These are phyloP conservation scores for Actinopyga echinites DNA, from an alignment of 53 echinoderm and acorn worm genomes.

Conservation along the genomic window DNA sequence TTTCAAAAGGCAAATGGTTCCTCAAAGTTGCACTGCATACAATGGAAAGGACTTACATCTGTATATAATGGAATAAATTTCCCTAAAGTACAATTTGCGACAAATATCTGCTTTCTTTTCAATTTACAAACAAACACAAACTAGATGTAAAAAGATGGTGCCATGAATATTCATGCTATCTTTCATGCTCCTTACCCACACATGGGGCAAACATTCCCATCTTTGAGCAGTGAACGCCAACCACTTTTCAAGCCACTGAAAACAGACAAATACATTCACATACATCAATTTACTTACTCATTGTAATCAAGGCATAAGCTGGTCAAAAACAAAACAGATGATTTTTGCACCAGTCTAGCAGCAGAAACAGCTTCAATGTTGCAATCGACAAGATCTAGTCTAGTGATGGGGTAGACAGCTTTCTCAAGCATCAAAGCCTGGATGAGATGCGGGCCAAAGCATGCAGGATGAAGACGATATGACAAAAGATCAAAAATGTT, in stretches of 20 bases:
- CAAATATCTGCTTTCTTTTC: no score
- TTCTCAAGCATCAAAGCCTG: constrained; percentile 88
- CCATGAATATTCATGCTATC: no score
- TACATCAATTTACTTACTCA: constrained; percentile 70
- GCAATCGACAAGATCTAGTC: constrained; percentile 83
- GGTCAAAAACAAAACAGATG: constrained; percentile 51
- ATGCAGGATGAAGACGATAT: not conserved
- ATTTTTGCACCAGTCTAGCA: constrained; percentile 74
- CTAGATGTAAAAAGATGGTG: no score
- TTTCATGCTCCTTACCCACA: no score
- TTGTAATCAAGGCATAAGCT: constrained; percentile 86
- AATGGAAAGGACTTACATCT: no score
- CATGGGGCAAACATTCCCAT: no score
- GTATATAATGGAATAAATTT: no score
- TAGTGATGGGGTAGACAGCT: constrained; percentile 77
- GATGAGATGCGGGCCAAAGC: not conserved
- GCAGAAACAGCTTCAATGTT: constrained; percentile 66
- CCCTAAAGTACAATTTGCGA: no score
- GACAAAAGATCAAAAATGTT: not conserved
- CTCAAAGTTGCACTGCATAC: no score
- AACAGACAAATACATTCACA: not conserved
- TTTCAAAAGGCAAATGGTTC: no score
- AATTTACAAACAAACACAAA: no score
- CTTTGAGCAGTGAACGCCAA: no score
- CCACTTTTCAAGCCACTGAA: not conserved